These are phyloP conservation scores for Eugnorisma glareosa DNA, from an alignment of 2,888 invertebrate genomes.

Conservation along the genomic window DNA sequence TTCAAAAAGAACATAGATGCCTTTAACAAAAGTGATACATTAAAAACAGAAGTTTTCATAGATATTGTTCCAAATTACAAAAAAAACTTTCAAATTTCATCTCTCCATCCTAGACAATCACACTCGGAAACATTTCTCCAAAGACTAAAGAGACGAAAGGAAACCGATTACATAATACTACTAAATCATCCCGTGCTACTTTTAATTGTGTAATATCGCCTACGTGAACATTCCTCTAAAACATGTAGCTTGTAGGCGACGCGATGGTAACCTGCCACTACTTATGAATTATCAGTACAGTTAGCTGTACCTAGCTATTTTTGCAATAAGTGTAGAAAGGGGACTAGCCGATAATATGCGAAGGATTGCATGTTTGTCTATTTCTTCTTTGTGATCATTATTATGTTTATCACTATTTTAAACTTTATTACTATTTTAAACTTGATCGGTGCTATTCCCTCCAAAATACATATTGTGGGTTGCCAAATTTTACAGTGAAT, in stretches of 20 bases:
- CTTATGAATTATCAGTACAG: slow-evolving; percentile 37
- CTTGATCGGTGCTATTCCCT: neutral
- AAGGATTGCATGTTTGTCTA: neutral
- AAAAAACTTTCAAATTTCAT: neutral
- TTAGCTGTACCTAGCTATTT: slow-evolving; percentile 21
- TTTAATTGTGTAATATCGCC: slow-evolving; percentile 58
- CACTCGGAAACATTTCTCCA: neutral
- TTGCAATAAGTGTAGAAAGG: slow-evolving; percentile 5
- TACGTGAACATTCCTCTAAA: slow-evolving; percentile 48
- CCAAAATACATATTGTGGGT: neutral
- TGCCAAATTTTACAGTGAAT: neutral
- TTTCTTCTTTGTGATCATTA: neutral
- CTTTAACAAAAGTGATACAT: neutral
- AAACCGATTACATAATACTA: slow-evolving; percentile 11
- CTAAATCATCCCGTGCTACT: slow-evolving; percentile 38
- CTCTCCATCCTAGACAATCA: neutral
- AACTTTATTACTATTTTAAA: neutral
- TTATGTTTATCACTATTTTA: neutral
- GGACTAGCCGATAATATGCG: neutral
- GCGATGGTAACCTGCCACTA: slow-evolving; percentile 33
- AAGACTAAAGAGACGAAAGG: slow-evolving; percentile 6
- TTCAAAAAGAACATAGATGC: too few species aligned
- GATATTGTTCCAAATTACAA: neutral
- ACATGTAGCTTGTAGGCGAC: slow-evolving; percentile 51
- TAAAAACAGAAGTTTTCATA: neutral